phyloP scores from a whole-genome alignment of 2,797 vertebrate genomes.

The Rhyacichthys aspro region DNA sequence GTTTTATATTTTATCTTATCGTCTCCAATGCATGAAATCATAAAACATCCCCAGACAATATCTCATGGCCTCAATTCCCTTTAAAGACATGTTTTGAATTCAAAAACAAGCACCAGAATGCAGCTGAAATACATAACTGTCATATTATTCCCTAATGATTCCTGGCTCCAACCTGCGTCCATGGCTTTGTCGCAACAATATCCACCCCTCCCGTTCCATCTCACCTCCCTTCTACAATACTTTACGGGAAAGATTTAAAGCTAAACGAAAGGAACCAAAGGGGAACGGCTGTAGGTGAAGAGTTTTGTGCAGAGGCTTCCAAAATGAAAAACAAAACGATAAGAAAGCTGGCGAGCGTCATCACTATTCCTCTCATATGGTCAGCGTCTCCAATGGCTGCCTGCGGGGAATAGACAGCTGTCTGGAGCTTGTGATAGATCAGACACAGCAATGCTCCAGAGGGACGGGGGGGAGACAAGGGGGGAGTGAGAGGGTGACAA shows the following conservation, averaged over 20 bases:
- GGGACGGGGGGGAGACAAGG: constrained; percentile 21
- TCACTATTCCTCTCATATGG: constrained; percentile 64
- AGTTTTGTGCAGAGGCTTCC: constrained; percentile 1
- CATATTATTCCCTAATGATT: constrained; percentile 32
- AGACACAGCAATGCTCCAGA: constrained; percentile 52
- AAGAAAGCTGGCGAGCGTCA: constrained; percentile 26
- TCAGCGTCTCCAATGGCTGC: constrained; percentile 55
- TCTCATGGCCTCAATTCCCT: constrained; percentile 44
- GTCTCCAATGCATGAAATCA: constrained; percentile 17
- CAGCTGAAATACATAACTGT: constrained; percentile 20
- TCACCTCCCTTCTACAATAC: background rate
- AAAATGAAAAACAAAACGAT: constrained; percentile 37
- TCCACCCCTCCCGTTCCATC: background rate
- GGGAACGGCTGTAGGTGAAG: constrained; percentile 3
- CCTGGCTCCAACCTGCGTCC: constrained; percentile 11
- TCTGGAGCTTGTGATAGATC: constrained; percentile 65
- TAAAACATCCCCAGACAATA: constrained; percentile 46
- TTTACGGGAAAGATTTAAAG: constrained; percentile 13
- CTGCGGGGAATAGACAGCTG: constrained; percentile 71
- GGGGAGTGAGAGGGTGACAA: constrained; percentile 37
- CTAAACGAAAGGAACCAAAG: constrained; percentile 28
- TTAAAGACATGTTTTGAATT: constrained; percentile 24
- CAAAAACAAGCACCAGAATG: constrained; percentile 23
- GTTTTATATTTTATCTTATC: constrained; percentile 17
- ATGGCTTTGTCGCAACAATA: constrained; percentile 29